phyloP scores from a whole-genome alignment of 1,140 invertebrate species.

The Drepana arcuata region DNA sequence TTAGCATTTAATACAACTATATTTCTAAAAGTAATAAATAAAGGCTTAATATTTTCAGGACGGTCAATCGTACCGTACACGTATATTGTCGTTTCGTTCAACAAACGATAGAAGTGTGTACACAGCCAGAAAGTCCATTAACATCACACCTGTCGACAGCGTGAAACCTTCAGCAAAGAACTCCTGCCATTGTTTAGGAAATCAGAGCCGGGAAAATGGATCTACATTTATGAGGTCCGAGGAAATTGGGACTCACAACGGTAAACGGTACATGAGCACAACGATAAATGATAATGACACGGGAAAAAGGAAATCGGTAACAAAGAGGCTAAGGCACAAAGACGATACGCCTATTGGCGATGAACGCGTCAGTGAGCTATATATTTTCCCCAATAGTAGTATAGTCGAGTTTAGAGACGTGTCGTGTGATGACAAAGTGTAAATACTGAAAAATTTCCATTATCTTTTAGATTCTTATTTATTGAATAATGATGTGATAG shows the following conservation, averaged over 20 bases:
- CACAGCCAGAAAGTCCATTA: conserved; percentile 46
- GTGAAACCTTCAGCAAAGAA: conserved; percentile 27
- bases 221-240: conserved; percentile 22
- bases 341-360: conserved; percentile 41
- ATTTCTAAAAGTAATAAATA: no score
- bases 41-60: conserved; percentile 31
- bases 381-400: conserved; percentile 62
- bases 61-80: conserved; percentile 52
- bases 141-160: conserved; percentile 27
- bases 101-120: conserved; percentile 48
- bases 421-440: conserved; percentile 59
- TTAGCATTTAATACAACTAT: no score
- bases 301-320: conserved; percentile 15
- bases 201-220: conserved; percentile 33
- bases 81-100: conserved; percentile 53
- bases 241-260: conserved; percentile 24
- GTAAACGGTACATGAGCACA: conserved; percentile 15
- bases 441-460: conserved; percentile 14
- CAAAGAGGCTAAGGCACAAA: conserved; percentile 17
- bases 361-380: conserved; percentile 54
- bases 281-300: conserved; percentile 14
- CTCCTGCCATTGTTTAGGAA: conserved; percentile 37
- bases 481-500: conserved; percentile 12
- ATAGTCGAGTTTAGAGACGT: conserved; percentile 60
- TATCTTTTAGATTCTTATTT: conserved; percentile 8